Evolutionary conservation across 2,113 vertebrate genomes (phyloP), one percentile per base, ranked within the genome.

Genomic region (Nipponia nippon): DNA sequence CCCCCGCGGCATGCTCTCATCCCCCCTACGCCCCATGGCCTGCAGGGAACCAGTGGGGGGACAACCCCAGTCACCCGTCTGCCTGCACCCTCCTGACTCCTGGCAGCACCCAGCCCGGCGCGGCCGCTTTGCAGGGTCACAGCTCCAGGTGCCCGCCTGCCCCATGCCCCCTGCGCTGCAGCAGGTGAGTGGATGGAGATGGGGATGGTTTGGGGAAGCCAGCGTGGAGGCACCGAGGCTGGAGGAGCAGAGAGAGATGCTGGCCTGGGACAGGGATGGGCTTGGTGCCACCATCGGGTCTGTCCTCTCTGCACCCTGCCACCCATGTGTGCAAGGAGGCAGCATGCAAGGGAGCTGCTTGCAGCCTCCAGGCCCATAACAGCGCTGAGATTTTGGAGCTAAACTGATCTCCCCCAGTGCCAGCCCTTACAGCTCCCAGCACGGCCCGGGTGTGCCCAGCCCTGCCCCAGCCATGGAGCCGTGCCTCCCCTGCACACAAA

Each of bases 1-100:
- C 52, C 21, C 34, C 22, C 7, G 2, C 23, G 52, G 30, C 1
- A 0, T 0, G 0, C 23, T 50, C 26, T 36, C 44, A 77, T 8
- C 11, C 7, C 22, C 23, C 9, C 27, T 58, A 27, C 18, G 20
- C 50, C 23, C 44, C 72, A 20, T 1, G 4, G 36, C 12, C 53
- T 85, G 30, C 81, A 77, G 59, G 10, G 49, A 89, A 80, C 9
- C 6, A 12, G 11, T 3, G 3, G 6, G 18, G 25, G 16, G 9
- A 44, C 63, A 87, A 22, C 13, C 1, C 19, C 15, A 0, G 61
- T 30, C 36, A 61, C 16, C 12, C 12, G 16, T 19, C 34, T n/a
- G 16, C 52, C 66, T 44, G 53, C 40, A 52, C 11, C 29, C 32
- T 73, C 53, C 62, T 47, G 52, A 49, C 52, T 72, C 52, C 76